phyloP scores from a whole-genome alignment of 2,888 invertebrate genomes.

The Boloria selene region DNA sequence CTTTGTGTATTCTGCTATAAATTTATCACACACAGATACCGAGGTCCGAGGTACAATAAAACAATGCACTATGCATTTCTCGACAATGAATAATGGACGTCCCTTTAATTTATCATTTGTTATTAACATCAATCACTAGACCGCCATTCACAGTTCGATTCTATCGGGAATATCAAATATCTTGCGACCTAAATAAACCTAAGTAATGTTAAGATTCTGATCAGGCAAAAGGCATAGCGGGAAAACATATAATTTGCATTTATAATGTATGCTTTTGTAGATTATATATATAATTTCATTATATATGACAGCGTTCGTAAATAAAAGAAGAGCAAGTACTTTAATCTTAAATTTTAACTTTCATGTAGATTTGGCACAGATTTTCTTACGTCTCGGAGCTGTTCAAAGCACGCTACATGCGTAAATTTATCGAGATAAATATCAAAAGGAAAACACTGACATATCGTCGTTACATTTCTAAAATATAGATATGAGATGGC shows the following conservation, averaged over 20 bases:
- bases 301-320: background rate
- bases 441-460: conserved; percentile 14
- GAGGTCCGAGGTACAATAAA: conserved; percentile 11
- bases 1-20: conserved; percentile 3
- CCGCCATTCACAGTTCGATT: conserved; percentile 36
- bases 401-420: background rate
- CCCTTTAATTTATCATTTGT: conserved; percentile 30
- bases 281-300: background rate
- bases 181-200: conserved; percentile 41
- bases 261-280: background rate
- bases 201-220: conserved; percentile 12
- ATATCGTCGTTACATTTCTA: conserved; percentile 13
- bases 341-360: conserved; percentile 5
- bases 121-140: conserved; percentile 17
- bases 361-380: conserved; percentile 16
- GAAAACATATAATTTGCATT: background rate
- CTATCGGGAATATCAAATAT: conserved; percentile 40
- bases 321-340: background rate
- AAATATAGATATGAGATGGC: conserved; percentile 9
- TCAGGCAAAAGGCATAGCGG: conserved; percentile 6
- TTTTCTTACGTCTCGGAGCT: conserved; percentile 2
- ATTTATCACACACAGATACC: conserved; percentile 11
- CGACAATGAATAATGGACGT: conserved; percentile 33
- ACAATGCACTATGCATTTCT: conserved; percentile 32
- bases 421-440: conserved; percentile 12